A percentile compares a stretch with the other conserved stretches of the same genome.
These are phyloP conservation scores for Gastracanthus pulcherrimus DNA, from an alignment of 2,888 invertebrate genomes.

Conservation along the genomic window DNA sequence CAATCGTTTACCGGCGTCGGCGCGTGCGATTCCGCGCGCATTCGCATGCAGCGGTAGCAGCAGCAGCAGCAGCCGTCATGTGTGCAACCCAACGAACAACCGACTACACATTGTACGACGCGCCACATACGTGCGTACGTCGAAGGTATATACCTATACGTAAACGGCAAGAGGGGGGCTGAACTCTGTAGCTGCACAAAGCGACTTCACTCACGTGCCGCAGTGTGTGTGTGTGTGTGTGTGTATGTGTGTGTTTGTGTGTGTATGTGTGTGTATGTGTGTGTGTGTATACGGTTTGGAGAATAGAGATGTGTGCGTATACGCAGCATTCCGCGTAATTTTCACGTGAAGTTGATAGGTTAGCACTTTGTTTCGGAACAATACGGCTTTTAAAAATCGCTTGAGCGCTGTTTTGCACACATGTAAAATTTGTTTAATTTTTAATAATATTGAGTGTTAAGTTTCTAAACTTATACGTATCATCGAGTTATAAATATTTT, in stretches of 20 bases:
- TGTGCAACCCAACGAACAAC: constrained; percentile 13
- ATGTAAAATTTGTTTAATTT: no score
- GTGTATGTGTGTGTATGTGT: background rate
- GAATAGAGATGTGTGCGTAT: background rate
- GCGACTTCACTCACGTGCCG: background rate
- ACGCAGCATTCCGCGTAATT: background rate
- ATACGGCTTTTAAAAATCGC: no score
- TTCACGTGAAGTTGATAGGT: background rate
- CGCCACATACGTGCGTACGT: background rate
- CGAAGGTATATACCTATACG: background rate
- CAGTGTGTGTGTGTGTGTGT: background rate
- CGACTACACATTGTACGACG: constrained; percentile 2
- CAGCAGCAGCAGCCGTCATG: no score
- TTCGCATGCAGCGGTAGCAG: constrained; percentile 8
- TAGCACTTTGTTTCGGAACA: no score
- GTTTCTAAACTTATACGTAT: no score
- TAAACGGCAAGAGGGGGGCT: background rate
- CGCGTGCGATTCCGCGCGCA: constrained; percentile 6
- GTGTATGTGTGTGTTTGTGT: no score
- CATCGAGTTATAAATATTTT: no score
- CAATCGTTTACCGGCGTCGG: constrained; percentile 18
- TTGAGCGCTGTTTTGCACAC: no score
- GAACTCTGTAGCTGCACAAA: constrained; percentile 5
- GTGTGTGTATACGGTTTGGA: no score
- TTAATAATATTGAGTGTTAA: no score